Base-by-base conservation (phyloP, 2,888 invertebrate species). In the Strigamia crassipes region DNA sequence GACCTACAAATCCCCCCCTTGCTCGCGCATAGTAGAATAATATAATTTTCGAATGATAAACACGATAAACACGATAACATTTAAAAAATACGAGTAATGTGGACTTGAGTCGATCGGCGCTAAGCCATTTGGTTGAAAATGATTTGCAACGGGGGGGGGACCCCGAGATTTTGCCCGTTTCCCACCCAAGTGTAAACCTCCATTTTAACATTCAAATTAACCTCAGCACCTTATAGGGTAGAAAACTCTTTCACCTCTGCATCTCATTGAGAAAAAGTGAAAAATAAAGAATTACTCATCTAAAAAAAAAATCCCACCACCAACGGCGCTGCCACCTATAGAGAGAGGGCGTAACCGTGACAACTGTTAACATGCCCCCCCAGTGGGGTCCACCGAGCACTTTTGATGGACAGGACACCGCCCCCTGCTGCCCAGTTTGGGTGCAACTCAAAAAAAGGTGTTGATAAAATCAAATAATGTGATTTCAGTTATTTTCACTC, bases 371-470 rank as follows among this genome's bases (percentile, higher is more conserved):
- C 61, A 66, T 66, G 61, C 61, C 61, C 61, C 61, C 61, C 61
- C 21, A 66, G 61, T 66, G 61, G 21, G 61, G 61, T 66, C 61
- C 61, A 66, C 21, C 61, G 8, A 66, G 8, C 61, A 21, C 21
- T 66, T 66, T 66, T 66, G 61, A 66, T 66, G 61, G 61, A 66
- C 61, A 66, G 61, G 23, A 66, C 21, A 66, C 61, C 61, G 61
- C 61, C 61, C 61, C 61, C 61, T 66, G 61, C 61, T 66, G 61
- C 61, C 61, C 61, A 66, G 61, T 66, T 66, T 66, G 61, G 61
- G 61, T 66, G 61, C 61, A 66, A 66, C 61, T 66, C 61, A 66
- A 66, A 66, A 66, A 66, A 66, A 66, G 61, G 61, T 66, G 61
- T 23, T 66, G 61, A 66, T 66, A 66, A 66, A 66, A 66, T 66